Base-by-base conservation (phyloP, 2,113 vertebrate species). In the Shinisaurus crocodilurus region DNA sequence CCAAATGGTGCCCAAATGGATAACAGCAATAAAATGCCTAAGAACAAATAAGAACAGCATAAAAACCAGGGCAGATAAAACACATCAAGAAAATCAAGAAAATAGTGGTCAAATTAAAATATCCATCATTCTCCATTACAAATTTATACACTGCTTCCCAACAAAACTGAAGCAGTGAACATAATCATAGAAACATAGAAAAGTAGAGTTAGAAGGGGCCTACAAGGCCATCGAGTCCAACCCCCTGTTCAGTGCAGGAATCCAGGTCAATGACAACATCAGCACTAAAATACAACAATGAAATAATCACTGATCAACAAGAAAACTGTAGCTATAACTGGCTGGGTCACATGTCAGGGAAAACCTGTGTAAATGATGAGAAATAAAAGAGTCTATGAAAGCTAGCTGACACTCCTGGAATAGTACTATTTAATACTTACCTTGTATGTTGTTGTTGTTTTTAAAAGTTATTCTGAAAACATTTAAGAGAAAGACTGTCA, bases 361-460 rank as follows among this genome's bases (percentile, higher is more conserved):
- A 54, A 54, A 54, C 54, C 54, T 54, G 54, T 54, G 13, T 54
- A 54, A 54, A 12, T 54, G 1, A 60, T 34, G 23, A 74, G 34
- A 40, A 29, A 34, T 70, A 48, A 86, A 86, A 40, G 9, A 45
- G 50, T 34, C 6, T 74, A 32, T 76, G 29, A 57, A 43, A 82
- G 25, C 29, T 20, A 63, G 37, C 37, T 27, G 29, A n/a, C 50
- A 87, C n/a, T 60, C 16, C 54, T 87, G 2, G 16, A 82, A 87
- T 82, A 89, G 45, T 1, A 1, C 57, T 82, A 80, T 90, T 29
- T 43, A 87, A 8, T 0, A 25, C 90, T 88, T 88, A 91, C 43
- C n/a, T 69, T 89, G 77, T 72, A 92, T 48, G 3, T 48, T 48
- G 3, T 12, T 54, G n/a, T n/a, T n/a, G n/a, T 63, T 63, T 92